Conservation (phyloP, 2,797 vertebrate species). For the Scolopax rusticola region DNA sequence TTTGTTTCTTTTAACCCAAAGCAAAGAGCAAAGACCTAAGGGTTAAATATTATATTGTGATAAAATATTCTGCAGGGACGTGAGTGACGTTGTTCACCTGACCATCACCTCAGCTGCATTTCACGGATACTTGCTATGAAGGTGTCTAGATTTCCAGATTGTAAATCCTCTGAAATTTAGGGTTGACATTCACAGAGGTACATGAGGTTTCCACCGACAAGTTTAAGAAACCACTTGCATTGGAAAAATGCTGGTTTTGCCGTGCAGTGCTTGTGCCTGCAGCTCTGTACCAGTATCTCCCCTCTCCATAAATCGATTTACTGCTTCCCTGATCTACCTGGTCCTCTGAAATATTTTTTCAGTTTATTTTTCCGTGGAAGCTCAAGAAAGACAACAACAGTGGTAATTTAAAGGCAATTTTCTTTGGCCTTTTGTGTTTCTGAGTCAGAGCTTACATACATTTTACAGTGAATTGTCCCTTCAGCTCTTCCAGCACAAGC, state of each 20-base stretch:
- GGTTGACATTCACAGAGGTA: neutral
- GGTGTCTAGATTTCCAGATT: neutral
- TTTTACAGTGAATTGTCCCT: neutral
- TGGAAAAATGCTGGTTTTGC: neutral
- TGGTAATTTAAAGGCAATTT: conserved; percentile 27
- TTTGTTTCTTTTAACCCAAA: neutral
- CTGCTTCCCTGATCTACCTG: neutral
- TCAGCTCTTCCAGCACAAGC: neutral
- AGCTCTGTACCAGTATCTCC: neutral
- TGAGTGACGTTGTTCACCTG: neutral
- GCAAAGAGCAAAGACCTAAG: neutral
- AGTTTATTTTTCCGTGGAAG: neutral
- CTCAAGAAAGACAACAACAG: neutral
- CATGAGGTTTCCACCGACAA: neutral
- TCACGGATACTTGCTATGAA: neutral
- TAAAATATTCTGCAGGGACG: neutral
- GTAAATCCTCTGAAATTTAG: neutral
- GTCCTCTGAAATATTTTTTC: neutral
- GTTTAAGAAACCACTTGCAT: neutral
- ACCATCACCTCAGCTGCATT: neutral
- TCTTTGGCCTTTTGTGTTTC: neutral
- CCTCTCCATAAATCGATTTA: neutral
- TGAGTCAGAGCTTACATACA: neutral
- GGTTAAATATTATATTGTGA: neutral
- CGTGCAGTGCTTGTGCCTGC: neutral